Evolutionary conservation across 2,113 vertebrate species (phyloP).

Genomic region (Dunckerocampus dactyliophorus): DNA sequence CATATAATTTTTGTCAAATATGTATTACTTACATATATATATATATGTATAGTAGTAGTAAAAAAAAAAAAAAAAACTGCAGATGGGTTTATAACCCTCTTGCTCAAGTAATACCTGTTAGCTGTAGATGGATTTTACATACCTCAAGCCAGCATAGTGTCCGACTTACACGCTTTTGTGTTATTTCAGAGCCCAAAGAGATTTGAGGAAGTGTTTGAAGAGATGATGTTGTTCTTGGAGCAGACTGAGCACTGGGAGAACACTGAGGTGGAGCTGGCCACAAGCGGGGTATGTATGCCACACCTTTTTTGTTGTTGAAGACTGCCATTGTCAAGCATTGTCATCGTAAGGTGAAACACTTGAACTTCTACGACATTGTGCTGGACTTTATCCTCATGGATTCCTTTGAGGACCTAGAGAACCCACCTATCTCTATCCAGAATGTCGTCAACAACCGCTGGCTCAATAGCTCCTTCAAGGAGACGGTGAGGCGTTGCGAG

Average conservation of each 20-base stretch:
- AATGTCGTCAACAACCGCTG: slow-evolving; percentile 95
- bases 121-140: too few relatives aligned
- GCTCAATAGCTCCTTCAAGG: slow-evolving; percentile 95
- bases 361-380: slow-evolving; percentile 97
- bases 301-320: not conserved
- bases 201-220: slow-evolving; percentile 94
- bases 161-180: not conserved
- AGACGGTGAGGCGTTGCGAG: slow-evolving; percentile 79
- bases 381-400: slow-evolving; percentile 98
- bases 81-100: too few relatives aligned
- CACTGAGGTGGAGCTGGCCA: slow-evolving; percentile 86
- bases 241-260: slow-evolving; percentile 89
- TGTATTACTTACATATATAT: too few relatives aligned
- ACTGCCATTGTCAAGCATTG: not conserved
- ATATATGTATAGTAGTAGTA: too few relatives aligned
- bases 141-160: not conserved
- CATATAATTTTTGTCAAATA: too few relatives aligned
- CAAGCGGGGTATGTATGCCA: slow-evolving; percentile 78
- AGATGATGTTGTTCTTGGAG: slow-evolving; percentile 92
- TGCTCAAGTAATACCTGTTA: too few relatives aligned
- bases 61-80: too few relatives aligned
- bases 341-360: slow-evolving; percentile 81
- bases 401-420: slow-evolving; percentile 97
- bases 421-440: slow-evolving; percentile 92
- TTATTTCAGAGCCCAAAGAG: slow-evolving; percentile 85